These are phyloP conservation scores for Subacronicta megacephala DNA, from an alignment of 2,888 invertebrate genomes.

Conservation along the genomic window DNA sequence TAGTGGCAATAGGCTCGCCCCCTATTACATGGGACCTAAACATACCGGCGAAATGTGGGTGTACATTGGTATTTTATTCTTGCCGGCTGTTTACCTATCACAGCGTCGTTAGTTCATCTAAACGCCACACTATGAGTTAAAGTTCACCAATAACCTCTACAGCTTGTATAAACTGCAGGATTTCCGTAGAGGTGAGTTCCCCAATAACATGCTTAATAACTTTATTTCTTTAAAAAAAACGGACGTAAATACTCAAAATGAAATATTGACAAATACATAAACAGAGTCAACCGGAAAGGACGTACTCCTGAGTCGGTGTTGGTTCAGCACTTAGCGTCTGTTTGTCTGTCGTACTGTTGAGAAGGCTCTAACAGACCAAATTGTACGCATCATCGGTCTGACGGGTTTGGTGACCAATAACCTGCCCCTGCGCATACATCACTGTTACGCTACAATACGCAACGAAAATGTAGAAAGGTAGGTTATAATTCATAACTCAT, in stretches of 20 bases:
- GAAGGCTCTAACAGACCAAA: slow-evolving; percentile 49
- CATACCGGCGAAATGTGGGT: too few species aligned
- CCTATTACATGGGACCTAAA: too few species aligned
- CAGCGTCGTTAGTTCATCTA: too few species aligned
- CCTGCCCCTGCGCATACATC: not conserved
- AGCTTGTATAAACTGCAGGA: too few species aligned
- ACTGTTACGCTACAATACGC: not conserved
- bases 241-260: slow-evolving; percentile 22
- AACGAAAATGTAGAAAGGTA: not conserved
- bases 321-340: slow-evolving; percentile 55
- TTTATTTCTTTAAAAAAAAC: slow-evolving; percentile 3
- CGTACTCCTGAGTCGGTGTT: slow-evolving; percentile 49
- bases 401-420: slow-evolving; percentile 3
- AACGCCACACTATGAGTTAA: too few species aligned
- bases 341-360: slow-evolving; percentile 58
- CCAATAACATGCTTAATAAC: too few species aligned
- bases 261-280: slow-evolving; percentile 20
- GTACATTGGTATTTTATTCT: too few species aligned
- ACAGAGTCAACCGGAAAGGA: slow-evolving; percentile 44
- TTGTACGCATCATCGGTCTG: slow-evolving; percentile 26
- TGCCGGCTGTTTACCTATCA: too few species aligned
- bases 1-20: too few species aligned
- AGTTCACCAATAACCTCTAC: too few species aligned
- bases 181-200: too few species aligned
- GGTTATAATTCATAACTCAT: too few species aligned